phyloP scores from a whole-genome alignment of 2,113 vertebrate genomes.

The Pholis gunnellus region DNA sequence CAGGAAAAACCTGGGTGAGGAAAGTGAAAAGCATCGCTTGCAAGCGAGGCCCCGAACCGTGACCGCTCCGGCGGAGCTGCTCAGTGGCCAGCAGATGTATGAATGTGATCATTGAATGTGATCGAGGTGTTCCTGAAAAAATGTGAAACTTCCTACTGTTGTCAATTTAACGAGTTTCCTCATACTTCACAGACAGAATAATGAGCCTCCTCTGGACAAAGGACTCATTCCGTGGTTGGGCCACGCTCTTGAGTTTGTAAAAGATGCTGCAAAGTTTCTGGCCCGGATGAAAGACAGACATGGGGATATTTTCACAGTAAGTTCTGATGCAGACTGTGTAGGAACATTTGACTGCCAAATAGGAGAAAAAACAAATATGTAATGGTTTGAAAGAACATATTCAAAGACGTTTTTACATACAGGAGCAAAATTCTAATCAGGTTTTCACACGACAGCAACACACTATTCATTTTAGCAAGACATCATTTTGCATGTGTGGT shows the following conservation, averaged over 20 bases:
- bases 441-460: background rate
- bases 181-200: conserved; percentile 68
- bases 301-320: conserved; percentile 91
- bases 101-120: background rate
- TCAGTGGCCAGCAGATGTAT: background rate
- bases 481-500: background rate
- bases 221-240: conserved; percentile 90
- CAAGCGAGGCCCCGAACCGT: background rate
- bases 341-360: background rate
- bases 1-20: background rate
- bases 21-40: background rate
- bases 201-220: conserved; percentile 90
- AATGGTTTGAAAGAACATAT: background rate
- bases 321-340: conserved; percentile 10
- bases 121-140: background rate
- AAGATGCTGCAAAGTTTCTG: conserved; percentile 87
- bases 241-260: conserved; percentile 88
- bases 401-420: background rate
- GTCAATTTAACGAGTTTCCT: background rate
- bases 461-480: background rate
- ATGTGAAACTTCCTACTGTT: background rate
- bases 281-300: conserved; percentile 89
- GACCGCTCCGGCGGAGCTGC: background rate
- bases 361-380: background rate
- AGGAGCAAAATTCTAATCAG: background rate